These are phyloP conservation scores for Odiellus spinosus DNA, from an alignment of 2,888 invertebrate species.

Conservation along the genomic window DNA sequence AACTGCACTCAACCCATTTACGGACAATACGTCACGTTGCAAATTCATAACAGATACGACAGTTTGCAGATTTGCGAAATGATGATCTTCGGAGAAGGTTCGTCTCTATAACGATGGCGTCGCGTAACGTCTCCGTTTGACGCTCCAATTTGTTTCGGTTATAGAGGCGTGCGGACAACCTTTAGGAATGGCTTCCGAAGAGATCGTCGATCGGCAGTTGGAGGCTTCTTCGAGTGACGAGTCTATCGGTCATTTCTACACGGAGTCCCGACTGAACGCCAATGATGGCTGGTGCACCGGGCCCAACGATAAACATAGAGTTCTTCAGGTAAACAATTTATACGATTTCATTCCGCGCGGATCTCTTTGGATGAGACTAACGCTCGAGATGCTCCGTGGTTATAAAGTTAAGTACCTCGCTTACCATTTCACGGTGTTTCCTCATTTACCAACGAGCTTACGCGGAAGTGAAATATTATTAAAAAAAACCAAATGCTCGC, in stretches of 20 bases:
- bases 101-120: too few relatives aligned
- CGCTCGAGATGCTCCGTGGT: too few relatives aligned
- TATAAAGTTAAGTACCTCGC: too few relatives aligned
- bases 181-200: slow-evolving; percentile 24
- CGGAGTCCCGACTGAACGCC: slow-evolving; percentile 21
- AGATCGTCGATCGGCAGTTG: slow-evolving; percentile 22
- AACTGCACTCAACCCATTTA: slow-evolving; percentile 22
- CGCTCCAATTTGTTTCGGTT: background rate
- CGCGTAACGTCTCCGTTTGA: too few relatives aligned
- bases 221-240: slow-evolving; percentile 19
- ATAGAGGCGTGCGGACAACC: slow-evolving; percentile 23
- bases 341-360: too few relatives aligned
- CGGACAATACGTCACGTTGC: slow-evolving; percentile 22
- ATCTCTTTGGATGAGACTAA: too few relatives aligned
- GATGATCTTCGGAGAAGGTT: slow-evolving; percentile 22
- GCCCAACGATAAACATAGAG: slow-evolving; percentile 17
- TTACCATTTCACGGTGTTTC: too few relatives aligned
- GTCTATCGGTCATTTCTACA: slow-evolving; percentile 14
- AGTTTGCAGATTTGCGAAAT: slow-evolving; percentile 22
- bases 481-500: too few relatives aligned
- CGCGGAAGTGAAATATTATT: too few relatives aligned
- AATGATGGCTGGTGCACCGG: slow-evolving; percentile 21
- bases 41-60: slow-evolving; percentile 21
- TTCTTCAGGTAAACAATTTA: slow-evolving; percentile 17
- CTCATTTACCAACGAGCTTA: too few relatives aligned